Evolutionary conservation across 2,113 vertebrate genomes (phyloP).

Genomic region (Cyphomyrus discorhynchus): DNA sequence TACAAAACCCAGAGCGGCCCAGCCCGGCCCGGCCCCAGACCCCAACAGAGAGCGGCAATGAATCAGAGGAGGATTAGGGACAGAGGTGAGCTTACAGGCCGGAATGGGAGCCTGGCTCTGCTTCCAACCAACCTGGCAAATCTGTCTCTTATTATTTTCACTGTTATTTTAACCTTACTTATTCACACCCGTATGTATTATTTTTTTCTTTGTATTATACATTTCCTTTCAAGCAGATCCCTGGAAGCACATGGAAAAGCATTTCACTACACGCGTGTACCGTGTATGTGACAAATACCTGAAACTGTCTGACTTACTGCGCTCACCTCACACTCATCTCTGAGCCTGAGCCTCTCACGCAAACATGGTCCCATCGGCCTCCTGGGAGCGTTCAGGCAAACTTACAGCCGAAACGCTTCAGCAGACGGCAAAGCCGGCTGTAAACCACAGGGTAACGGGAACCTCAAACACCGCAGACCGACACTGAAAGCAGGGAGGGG

Average conservation of each 20-base stretch:
- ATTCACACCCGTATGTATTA: background rate
- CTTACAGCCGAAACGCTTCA: background rate
- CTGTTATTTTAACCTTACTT: background rate
- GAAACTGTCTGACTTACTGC: conserved; percentile 4
- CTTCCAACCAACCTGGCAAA: background rate
- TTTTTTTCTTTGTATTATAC: background rate
- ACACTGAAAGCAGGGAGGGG: background rate
- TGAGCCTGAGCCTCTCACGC: conserved; percentile 13
- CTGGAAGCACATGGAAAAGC: background rate
- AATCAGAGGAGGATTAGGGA: background rate
- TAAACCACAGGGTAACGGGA: background rate
- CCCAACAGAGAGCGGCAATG: background rate
- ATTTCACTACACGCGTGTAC: background rate
- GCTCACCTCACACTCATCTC: conserved; percentile 12
- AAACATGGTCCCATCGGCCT: background rate
- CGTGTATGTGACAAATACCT: background rate
- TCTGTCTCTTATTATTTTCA: background rate
- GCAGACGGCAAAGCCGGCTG: background rate
- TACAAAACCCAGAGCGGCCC: background rate
- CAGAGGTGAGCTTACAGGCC: background rate
- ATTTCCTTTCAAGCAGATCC: background rate
- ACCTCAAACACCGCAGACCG: background rate
- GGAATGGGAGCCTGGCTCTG: background rate
- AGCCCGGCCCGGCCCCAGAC: background rate
- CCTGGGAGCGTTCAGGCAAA: background rate